phyloP scores from a whole-genome alignment of 1,140 invertebrate species.

The Philaenus spumarius region DNA sequence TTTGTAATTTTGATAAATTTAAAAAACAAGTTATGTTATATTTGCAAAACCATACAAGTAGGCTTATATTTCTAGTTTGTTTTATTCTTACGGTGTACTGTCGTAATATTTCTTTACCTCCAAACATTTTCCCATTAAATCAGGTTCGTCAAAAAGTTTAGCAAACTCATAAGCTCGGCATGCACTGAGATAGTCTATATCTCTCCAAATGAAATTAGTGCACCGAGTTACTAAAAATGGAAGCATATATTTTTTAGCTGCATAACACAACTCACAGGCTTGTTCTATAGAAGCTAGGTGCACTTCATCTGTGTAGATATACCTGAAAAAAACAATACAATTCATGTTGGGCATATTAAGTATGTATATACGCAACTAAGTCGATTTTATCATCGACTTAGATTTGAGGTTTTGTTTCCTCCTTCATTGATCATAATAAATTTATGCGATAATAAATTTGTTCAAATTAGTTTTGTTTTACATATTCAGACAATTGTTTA shows the following conservation, averaged over 20 bases:
- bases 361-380: not conserved
- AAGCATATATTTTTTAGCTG: constrained; percentile 82
- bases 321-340: constrained; percentile 48
- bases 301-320: constrained; percentile 76
- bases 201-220: constrained; percentile 71
- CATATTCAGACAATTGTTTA: no score
- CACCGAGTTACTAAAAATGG: constrained; percentile 73
- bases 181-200: constrained; percentile 69
- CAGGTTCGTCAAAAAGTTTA: constrained; percentile 71
- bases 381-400: no score
- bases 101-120: no score
- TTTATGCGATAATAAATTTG: no score
- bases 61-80: no score
- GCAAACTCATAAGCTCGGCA: constrained; percentile 80
- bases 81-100: no score
- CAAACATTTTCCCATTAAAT: constrained; percentile 71
- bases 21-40: no score
- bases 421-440: no score
- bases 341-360: not conserved
- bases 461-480: no score
- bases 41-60: no score
- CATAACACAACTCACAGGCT: constrained; percentile 78
- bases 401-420: no score
- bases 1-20: no score
- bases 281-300: constrained; percentile 72